These are phyloP conservation scores for Acestrorhynchus altus DNA, from an alignment of 2,797 vertebrate species.

Conservation along the genomic window DNA sequence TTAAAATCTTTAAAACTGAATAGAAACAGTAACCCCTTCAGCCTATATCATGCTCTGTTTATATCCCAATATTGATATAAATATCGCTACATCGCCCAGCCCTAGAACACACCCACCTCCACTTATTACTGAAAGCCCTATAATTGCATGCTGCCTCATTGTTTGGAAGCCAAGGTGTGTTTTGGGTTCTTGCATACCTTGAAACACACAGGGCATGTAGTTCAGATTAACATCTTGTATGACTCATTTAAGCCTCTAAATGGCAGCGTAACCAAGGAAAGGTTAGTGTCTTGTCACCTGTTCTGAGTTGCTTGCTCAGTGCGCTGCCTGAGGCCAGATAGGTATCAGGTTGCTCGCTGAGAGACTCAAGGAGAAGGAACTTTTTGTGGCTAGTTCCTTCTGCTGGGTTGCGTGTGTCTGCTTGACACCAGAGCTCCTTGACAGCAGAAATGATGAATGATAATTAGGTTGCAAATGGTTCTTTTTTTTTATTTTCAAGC, in stretches of 20 bases:
- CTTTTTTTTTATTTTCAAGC: constrained; percentile 70
- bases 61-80: too few relatives aligned
- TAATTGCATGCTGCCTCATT: constrained; percentile 65
- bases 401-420: constrained; percentile 68
- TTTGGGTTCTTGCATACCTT: constrained; percentile 66
- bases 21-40: too few relatives aligned
- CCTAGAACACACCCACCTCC: too few relatives aligned
- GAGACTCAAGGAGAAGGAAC: neutral
- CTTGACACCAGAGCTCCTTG: constrained; percentile 62
- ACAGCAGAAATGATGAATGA: constrained; percentile 70
- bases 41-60: too few relatives aligned
- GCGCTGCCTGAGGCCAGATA: constrained; percentile 69
- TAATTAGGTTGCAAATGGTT: constrained; percentile 71
- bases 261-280: constrained; percentile 64
- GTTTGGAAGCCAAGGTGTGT: constrained; percentile 56
- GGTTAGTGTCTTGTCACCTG: constrained; percentile 74
- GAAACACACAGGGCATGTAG: constrained; percentile 65
- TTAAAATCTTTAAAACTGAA: too few relatives aligned
- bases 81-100: too few relatives aligned
- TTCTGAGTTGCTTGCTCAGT: constrained; percentile 61
- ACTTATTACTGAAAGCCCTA: constrained; percentile 77
- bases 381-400: constrained; percentile 33
- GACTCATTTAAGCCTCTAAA: constrained; percentile 75
- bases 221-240: constrained; percentile 73
- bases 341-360: constrained; percentile 74